Conservation (phyloP, 2,888 invertebrate genomes). For the Eupithecia abbreviata region DNA sequence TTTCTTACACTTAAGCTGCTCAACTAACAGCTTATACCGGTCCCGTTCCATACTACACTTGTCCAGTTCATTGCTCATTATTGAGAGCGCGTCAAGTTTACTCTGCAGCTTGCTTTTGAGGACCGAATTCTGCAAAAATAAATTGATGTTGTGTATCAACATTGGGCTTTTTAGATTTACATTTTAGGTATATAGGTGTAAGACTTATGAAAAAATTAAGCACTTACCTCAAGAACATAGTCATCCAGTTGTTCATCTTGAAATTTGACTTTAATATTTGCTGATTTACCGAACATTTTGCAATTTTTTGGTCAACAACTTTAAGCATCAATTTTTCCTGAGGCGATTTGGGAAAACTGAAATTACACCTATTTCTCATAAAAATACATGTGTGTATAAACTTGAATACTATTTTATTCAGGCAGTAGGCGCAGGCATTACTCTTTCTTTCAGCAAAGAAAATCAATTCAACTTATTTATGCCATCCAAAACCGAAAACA, state of each 20-base stretch:
- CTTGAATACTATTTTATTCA: not conserved
- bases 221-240: conserved; percentile 72
- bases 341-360: not conserved
- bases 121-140: conserved; percentile 82
- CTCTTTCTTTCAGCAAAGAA: not conserved
- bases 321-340: not conserved
- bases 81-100: conserved; percentile 91
- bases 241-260: conserved; percentile 78
- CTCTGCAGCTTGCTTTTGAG: conserved; percentile 89
- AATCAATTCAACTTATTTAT: not conserved
- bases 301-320: not conserved
- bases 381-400: not conserved
- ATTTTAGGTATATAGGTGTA: not conserved
- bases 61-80: conserved; percentile 90
- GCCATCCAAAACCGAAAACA: too few relatives aligned
- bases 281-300: conserved; percentile 38
- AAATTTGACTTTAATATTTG: conserved; percentile 69
- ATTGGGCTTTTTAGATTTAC: not conserved
- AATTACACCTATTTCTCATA: not conserved
- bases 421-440: not conserved
- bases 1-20: conserved; percentile 86
- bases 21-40: conserved; percentile 91
- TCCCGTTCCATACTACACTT: conserved; percentile 91
- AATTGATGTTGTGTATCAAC: not conserved
- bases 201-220: not conserved